These are phyloP conservation scores for Brachionichthys hirsutus DNA, from an alignment of 2,113 vertebrate genomes.

Conservation along the genomic window DNA sequence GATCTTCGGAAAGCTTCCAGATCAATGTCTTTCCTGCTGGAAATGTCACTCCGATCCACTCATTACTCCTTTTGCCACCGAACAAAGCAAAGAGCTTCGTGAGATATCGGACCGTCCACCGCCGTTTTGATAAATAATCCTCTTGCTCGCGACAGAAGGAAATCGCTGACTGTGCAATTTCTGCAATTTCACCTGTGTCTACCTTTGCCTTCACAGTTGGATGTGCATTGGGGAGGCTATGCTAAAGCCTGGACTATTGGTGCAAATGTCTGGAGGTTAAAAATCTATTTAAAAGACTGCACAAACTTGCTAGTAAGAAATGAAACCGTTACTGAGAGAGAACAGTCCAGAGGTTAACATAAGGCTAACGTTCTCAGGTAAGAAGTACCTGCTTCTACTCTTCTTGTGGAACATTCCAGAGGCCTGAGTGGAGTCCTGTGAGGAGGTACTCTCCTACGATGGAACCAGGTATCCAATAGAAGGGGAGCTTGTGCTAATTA, in stretches of 20 bases:
- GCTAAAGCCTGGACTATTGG: background rate
- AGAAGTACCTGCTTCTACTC: no score
- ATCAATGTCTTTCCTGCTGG: slow-evolving; percentile 69
- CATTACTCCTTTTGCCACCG: slow-evolving; percentile 69
- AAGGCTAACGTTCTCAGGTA: no score
- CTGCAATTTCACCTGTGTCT: slow-evolving; percentile 15
- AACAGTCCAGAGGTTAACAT: no score
- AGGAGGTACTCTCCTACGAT: no score
- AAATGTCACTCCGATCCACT: slow-evolving; percentile 70
- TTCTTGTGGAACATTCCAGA: no score
- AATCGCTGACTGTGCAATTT: slow-evolving; percentile 53
- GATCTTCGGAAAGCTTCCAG: slow-evolving; percentile 57
- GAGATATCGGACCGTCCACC: slow-evolving; percentile 55
- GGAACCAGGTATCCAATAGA: no score
- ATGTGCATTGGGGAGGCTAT: background rate
- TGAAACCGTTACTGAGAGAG: no score
- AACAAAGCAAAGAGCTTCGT: slow-evolving; percentile 66
- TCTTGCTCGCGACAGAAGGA: slow-evolving; percentile 46
- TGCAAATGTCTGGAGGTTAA: no score
- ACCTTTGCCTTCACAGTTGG: slow-evolving; percentile 24
- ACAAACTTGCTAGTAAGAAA: no score
- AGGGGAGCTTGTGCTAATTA: no score
- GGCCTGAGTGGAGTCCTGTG: no score
- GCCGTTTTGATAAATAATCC: slow-evolving; percentile 60
- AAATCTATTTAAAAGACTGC: no score